These are phyloP conservation scores for Temnothorax curvispinosus DNA, from an alignment of 1,140 invertebrate species.

Conservation along the genomic window DNA sequence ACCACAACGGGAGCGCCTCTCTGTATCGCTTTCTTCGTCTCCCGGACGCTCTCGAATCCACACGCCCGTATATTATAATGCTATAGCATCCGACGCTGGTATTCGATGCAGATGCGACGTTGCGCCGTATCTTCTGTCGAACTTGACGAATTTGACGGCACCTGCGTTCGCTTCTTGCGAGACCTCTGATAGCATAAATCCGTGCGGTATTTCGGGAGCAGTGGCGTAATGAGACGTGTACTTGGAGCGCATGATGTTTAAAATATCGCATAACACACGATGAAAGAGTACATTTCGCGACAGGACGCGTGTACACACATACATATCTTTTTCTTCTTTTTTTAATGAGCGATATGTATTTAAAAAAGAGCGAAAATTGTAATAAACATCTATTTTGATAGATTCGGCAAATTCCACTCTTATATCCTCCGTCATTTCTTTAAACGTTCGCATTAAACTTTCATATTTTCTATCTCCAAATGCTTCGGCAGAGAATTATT, in stretches of 20 bases:
- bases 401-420: neutral
- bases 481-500: neutral
- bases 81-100: constrained; percentile 38
- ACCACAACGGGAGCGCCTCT: constrained; percentile 51
- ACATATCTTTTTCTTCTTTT: neutral
- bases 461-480: neutral
- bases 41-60: constrained; percentile 47
- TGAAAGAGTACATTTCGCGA: too few relatives aligned
- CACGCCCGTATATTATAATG: constrained; percentile 63
- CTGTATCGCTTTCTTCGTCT: neutral
- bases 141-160: constrained; percentile 33
- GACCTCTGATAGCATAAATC: constrained; percentile 10
- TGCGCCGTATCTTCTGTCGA: neutral
- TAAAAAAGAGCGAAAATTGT: neutral
- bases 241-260: neutral
- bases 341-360: neutral
- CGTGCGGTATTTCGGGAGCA: neutral
- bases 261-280: neutral
- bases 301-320: neutral
- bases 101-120: constrained; percentile 31
- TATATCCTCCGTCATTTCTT: neutral
- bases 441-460: neutral
- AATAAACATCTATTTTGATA: neutral
- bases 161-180: constrained; percentile 7
- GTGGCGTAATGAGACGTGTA: neutral